Conservation (phyloP, 2,888 invertebrate species). For the Ichneumoninae sp. region DNA sequence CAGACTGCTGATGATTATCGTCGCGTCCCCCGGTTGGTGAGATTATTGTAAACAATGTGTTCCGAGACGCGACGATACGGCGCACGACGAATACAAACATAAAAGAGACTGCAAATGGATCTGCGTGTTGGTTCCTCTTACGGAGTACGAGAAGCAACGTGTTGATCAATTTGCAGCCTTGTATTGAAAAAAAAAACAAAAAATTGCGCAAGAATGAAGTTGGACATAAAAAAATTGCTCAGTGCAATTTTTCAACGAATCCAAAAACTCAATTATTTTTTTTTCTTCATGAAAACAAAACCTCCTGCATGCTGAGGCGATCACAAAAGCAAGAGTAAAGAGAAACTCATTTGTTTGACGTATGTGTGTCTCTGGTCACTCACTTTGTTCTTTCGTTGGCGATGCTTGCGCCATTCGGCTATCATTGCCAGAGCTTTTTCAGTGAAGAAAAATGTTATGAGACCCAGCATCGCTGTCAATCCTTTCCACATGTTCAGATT, state of each 20-base stretch:
- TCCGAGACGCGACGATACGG: conserved; percentile 60
- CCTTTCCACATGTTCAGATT: conserved; percentile 94
- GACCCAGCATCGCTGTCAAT: conserved; percentile 91
- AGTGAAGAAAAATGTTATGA: conserved; percentile 95
- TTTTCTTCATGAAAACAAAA: background rate
- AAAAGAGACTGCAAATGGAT: conserved; percentile 34
- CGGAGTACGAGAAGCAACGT: background rate
- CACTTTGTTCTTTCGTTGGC: conserved; percentile 89
- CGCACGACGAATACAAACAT: conserved; percentile 46
- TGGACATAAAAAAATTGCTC: too few species aligned
- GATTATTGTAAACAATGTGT: background rate
- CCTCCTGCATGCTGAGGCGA: background rate
- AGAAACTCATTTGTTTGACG: background rate
- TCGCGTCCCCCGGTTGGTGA: conserved; percentile 48
- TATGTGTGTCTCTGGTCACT: conserved; percentile 72
- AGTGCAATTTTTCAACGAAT: too few species aligned
- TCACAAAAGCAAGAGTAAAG: background rate
- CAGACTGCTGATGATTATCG: conserved; percentile 30
- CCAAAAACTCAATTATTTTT: background rate
- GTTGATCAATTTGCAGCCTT: background rate
- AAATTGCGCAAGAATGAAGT: background rate
- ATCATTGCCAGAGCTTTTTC: conserved; percentile 93
- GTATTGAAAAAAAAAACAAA: conserved; percentile 4
- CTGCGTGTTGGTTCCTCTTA: background rate
- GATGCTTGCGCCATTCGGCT: conserved; percentile 92